A percentile compares a stretch with the other conserved stretches of the same genome.
These are phyloP conservation scores for Corythucha ciliata DNA, from an alignment of 2,888 invertebrate species.

Conservation along the genomic window DNA sequence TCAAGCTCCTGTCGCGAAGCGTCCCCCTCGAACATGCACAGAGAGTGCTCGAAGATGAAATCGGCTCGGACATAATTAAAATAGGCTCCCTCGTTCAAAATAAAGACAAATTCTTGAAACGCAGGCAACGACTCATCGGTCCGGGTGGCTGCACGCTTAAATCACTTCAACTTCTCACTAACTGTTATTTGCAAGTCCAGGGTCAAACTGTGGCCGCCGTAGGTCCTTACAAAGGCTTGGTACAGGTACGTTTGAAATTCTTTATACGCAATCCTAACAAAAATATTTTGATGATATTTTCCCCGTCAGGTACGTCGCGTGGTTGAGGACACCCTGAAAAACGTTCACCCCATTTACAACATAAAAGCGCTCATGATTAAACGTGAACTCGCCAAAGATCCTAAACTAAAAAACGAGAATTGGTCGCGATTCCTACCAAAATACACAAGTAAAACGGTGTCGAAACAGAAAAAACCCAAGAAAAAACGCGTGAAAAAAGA, in stretches of 20 bases:
- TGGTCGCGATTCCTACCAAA: slow-evolving; percentile 97
- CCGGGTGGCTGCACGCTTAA: slow-evolving; percentile 97
- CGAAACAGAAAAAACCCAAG: slow-evolving; percentile 13
- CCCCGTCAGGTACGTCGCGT: slow-evolving; percentile 74
- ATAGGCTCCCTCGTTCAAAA: slow-evolving; percentile 84
- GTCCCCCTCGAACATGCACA: slow-evolving; percentile 95
- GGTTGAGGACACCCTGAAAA: slow-evolving; percentile 95
- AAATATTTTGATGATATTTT: slow-evolving; percentile 19
- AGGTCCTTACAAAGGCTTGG: slow-evolving; percentile 88
- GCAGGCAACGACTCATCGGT: slow-evolving; percentile 88
- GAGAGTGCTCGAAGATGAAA: slow-evolving; percentile 76
- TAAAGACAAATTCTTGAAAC: slow-evolving; percentile 88
- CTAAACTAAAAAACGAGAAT: slow-evolving; percentile 79
- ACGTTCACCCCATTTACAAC: slow-evolving; percentile 97
- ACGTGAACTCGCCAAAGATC: slow-evolving; percentile 86
- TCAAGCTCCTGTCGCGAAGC: slow-evolving; percentile 87
- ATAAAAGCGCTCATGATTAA: slow-evolving; percentile 97
- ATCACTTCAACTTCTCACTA: slow-evolving; percentile 89
- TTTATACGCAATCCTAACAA: not conserved
- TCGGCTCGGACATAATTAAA: slow-evolving; percentile 92
- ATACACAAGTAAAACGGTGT: slow-evolving; percentile 77
- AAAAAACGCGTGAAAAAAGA: slow-evolving; percentile 75
- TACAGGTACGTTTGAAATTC: slow-evolving; percentile 45
- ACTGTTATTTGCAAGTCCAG: slow-evolving; percentile 93
- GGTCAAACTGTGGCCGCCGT: slow-evolving; percentile 94